Evolutionary conservation across 1,140 invertebrate species (phyloP).

Genomic region (Plectrocnemia conspersa): DNA sequence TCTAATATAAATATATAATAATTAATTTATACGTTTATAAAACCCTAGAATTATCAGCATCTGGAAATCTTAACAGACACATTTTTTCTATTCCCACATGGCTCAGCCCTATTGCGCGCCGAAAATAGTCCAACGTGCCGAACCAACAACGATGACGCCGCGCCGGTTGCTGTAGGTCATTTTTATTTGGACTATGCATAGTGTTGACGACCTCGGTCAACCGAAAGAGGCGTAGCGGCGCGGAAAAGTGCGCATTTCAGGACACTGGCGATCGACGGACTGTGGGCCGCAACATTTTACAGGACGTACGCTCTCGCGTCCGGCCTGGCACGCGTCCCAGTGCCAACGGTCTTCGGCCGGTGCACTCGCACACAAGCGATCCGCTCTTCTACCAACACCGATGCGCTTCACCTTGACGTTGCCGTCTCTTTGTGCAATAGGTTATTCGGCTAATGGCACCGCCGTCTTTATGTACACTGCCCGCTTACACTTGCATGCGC

Average conservation of each 20-base stretch:
- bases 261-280: not conserved
- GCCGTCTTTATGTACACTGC: conserved; percentile 15
- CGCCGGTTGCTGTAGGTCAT: conserved; percentile 16
- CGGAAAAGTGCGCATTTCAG: not conserved
- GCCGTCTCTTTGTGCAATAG: conserved; percentile 20
- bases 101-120: too few species aligned
- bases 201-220: conserved; percentile 3
- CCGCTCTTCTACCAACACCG: conserved; percentile 10
- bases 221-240: not conserved
- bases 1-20: too few species aligned
- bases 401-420: conserved; percentile 25
- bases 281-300: not conserved
- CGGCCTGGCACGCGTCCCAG: not conserved
- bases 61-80: too few species aligned
- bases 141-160: too few species aligned
- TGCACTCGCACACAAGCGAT: not conserved
- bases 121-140: too few species aligned
- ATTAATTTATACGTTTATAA: too few species aligned
- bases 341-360: not conserved
- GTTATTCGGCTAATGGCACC: conserved; percentile 33
- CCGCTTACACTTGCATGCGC: too few species aligned
- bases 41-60: too few species aligned
- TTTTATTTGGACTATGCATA: conserved; percentile 13
- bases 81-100: too few species aligned
- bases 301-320: not conserved